Base-by-base conservation (phyloP, 2,888 invertebrate genomes). In the Smittia sp. region DNA sequence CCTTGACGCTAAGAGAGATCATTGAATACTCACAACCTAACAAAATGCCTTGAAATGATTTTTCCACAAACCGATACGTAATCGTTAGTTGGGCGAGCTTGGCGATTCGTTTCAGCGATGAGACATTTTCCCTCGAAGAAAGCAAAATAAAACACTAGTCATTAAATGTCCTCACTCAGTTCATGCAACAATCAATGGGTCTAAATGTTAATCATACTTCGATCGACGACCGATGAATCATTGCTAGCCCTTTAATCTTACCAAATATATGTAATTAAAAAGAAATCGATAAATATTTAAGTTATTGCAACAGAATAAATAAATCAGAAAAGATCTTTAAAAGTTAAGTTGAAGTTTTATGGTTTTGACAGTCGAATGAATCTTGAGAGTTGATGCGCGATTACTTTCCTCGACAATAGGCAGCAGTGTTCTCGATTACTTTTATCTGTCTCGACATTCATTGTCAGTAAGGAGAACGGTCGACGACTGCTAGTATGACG, bases 211-310 rank as follows among this genome's bases (percentile, higher is more conserved):
- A 32, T 32, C 32, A 32, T 6, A 9, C 32, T 32, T 32, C 32
- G 32, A 46, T 46, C 46, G 13, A 46, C 46, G n/a, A 46, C 46
- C 6, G 46, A 58, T 58, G 20, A 58, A 58, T 58, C 58, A 58
- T 58, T 58, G 3, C 11, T 18, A 58, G 20, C 58, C 58, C 22
- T 24, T 20, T 69, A 69, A 25, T 54, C n/a, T 69, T 69, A 69
- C 69, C 69, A 69, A 69, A 69, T 69, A 69, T 20, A 69, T 69
- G 69, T 69, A 25, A 65, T 65, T 65, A 65, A 65, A 62, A 62
- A 62, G 15, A 62, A 18, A 22, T 3, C 3, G 20, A 20, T 2
- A 62, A 62, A 62, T 62, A 62, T 62, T 22, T 7, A 62, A 52
- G 22, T 65, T n/a, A n/a, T 25, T 65, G 25, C 18, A 58, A 22